phyloP scores from a whole-genome alignment of 2,888 invertebrate species.

The Clitarchus hookeri region DNA sequence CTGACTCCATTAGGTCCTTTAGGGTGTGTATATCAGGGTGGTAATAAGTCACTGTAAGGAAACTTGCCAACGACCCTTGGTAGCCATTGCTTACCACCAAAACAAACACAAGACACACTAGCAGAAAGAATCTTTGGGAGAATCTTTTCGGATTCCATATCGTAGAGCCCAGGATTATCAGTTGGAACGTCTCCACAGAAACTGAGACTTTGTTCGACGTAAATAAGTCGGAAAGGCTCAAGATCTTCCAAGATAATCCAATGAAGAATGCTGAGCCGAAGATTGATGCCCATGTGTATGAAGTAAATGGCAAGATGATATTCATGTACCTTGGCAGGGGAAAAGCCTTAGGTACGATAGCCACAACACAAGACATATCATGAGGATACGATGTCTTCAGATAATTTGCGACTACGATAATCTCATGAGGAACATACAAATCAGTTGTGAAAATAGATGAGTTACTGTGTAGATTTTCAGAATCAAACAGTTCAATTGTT shows the following conservation, averaged over 20 bases:
- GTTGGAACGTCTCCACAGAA: not conserved
- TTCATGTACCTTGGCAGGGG: not conserved
- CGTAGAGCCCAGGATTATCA: not conserved
- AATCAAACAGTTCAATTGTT: not conserved
- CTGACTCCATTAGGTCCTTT: not conserved
- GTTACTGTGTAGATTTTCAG: not conserved
- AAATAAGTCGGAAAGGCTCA: not conserved
- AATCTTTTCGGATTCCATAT: not conserved
- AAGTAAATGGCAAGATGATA: not conserved
- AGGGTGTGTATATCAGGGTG: not conserved
- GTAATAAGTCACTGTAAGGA: not conserved
- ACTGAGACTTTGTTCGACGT: not conserved
- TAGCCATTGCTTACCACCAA: conserved; percentile 4
- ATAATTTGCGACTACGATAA: not conserved
- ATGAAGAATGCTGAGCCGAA: not conserved
- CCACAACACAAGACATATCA: not conserved
- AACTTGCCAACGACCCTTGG: not conserved
- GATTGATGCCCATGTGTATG: not conserved
- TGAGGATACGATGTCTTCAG: not conserved
- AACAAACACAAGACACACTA: not conserved
- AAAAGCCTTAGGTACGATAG: not conserved
- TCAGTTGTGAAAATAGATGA: not conserved
- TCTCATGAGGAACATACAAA: not conserved
- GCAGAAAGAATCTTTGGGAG: not conserved
- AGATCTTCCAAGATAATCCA: not conserved